A percentile compares a stretch with the other conserved stretches of the same genome.
These are phyloP conservation scores for Colletes collaris DNA, from an alignment of 2,888 invertebrate species.

Conservation along the genomic window DNA sequence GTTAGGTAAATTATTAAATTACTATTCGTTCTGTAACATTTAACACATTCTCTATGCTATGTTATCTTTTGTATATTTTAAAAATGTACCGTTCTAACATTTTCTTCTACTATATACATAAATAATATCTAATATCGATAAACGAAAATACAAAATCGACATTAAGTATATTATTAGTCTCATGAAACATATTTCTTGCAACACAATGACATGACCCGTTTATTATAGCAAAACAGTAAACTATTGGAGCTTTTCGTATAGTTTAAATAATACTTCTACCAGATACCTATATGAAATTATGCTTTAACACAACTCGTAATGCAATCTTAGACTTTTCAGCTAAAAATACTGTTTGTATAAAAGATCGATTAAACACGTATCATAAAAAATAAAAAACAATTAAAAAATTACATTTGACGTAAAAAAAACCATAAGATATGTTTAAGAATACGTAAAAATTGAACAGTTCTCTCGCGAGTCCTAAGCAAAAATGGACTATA, in stretches of 20 bases:
- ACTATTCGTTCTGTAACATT: too few relatives aligned
- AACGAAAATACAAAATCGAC: too few relatives aligned
- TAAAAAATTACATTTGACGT: background rate
- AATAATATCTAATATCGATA: too few relatives aligned
- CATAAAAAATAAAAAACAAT: background rate
- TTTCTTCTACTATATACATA: too few relatives aligned
- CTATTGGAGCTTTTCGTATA: background rate
- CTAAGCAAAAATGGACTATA: slow-evolving; percentile 12
- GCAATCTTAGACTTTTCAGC: background rate
- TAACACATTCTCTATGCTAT: too few relatives aligned
- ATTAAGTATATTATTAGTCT: too few relatives aligned
- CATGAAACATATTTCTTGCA: too few relatives aligned
- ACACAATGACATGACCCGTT: too few relatives aligned
- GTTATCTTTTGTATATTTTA: too few relatives aligned
- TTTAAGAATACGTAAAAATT: background rate
- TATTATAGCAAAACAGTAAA: background rate
- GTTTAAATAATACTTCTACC: background rate
- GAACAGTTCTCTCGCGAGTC: background rate
- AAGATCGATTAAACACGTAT: background rate
- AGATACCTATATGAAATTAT: background rate
- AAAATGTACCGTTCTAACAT: too few relatives aligned
- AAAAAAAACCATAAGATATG: background rate
- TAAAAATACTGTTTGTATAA: background rate
- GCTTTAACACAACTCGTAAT: background rate
- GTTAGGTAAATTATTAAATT: too few relatives aligned